Percentiles rank a stretch among this genome's conserved stretches.
phyloP scores from a whole-genome alignment of 2,888 invertebrate species.

The Sussaba pulchella region DNA sequence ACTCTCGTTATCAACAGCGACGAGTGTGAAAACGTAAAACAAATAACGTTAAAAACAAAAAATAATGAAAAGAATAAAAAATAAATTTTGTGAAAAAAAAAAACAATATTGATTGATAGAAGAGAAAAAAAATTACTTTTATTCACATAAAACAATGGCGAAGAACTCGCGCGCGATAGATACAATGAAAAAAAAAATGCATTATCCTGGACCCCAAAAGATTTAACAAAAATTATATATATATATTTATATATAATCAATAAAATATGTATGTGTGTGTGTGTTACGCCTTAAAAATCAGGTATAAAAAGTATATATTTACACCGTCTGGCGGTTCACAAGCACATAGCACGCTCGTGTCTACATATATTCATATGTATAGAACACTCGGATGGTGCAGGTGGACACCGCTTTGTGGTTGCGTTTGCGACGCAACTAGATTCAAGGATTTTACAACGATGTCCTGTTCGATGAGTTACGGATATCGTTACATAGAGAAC shows the following conservation, averaged over 20 bases:
- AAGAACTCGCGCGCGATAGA: constrained; percentile 73
- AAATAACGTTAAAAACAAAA: constrained; percentile 41
- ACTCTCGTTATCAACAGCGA: constrained; percentile 29
- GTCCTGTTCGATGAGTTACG: constrained; percentile 13
- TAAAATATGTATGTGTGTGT: constrained; percentile 51
- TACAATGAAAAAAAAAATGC: constrained; percentile 72
- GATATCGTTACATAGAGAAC: constrained; percentile 43
- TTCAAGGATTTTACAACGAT: constrained; percentile 40
- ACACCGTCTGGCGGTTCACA: constrained; percentile 68
- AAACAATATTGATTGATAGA: constrained; percentile 26
- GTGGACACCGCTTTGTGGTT: constrained; percentile 12
- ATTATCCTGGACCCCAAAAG: constrained; percentile 75
- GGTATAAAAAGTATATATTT: constrained; percentile 78
- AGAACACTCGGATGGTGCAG: constrained; percentile 39
- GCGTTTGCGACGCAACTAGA: constrained; percentile 18
- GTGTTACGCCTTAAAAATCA: constrained; percentile 74
- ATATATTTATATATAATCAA: constrained; percentile 42
- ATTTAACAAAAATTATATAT: constrained; percentile 64
- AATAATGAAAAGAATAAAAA: constrained; percentile 15
- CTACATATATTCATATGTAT: constrained; percentile 34
- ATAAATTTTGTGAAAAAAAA: too few species aligned
- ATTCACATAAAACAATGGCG: constrained; percentile 74
- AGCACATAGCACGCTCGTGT: constrained; percentile 36
- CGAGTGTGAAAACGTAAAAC: constrained; percentile 11
- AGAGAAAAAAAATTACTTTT: constrained; percentile 67